Conservation (phyloP, 2,888 invertebrate species). For the Polydrusus pterygomalis region DNA sequence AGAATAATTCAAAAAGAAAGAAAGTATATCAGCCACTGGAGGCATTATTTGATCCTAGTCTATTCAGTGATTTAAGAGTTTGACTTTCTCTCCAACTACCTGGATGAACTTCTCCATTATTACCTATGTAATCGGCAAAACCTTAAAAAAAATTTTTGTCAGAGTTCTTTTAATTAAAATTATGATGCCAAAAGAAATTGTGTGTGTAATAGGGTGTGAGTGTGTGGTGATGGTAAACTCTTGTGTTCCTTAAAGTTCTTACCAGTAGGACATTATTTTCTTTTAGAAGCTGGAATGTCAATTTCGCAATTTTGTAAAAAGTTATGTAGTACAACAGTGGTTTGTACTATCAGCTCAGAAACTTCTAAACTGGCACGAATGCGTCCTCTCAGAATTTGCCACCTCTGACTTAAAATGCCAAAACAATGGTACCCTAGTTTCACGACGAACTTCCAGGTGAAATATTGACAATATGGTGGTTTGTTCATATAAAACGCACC, state of each 20-base stretch:
- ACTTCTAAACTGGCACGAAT: conserved; percentile 46
- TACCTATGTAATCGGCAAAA: conserved; percentile 31
- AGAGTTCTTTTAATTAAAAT: background rate
- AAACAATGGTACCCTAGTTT: conserved; percentile 15
- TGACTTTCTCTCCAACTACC: conserved; percentile 27
- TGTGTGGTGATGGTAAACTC: background rate
- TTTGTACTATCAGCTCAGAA: conserved; percentile 48
- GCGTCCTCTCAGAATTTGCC: conserved; percentile 46
- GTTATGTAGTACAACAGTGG: conserved; percentile 55
- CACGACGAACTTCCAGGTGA: too few species aligned
- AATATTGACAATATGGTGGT: too few species aligned
- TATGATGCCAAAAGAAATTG: too few species aligned
- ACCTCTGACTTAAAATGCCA: conserved; percentile 51
- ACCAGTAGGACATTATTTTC: conserved; percentile 31
- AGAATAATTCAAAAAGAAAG: conserved; percentile 1
- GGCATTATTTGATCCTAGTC: conserved; percentile 27
- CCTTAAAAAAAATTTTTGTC: conserved; percentile 10
- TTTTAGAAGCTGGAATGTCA: conserved; percentile 32
- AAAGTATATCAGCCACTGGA: conserved; percentile 6
- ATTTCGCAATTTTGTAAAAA: conserved; percentile 52
- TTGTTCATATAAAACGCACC: too few species aligned
- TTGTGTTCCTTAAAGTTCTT: background rate
- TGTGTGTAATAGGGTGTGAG: too few species aligned
- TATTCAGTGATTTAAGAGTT: conserved; percentile 2
- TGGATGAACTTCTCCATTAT: conserved; percentile 8